Evolutionary conservation across 2,797 vertebrate genomes (phyloP), one percentile per base, ranked within the genome.

Genomic region (Acestrorhynchus altus): DNA sequence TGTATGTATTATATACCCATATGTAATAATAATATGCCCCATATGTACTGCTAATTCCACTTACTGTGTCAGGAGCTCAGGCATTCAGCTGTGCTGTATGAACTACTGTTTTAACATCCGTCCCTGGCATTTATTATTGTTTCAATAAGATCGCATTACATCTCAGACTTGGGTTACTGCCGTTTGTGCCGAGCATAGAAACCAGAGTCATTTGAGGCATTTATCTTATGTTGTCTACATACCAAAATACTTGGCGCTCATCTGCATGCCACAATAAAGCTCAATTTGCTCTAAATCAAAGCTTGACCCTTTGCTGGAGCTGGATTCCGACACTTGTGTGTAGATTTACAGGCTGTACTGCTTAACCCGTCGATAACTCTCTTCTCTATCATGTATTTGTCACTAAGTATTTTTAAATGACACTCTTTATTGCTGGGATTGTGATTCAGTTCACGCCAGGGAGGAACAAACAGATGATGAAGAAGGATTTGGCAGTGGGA

Each of bases 41-140:
- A 66, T 7, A 44, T 20, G 26, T 47, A 24, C 13, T 39, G 26
- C 16, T 40, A 24, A 35, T 39, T 66, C 22, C 71, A 80, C 78
- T 61, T 15, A 64, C 59, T 81, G 76, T 49, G 66, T 67, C 35
- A 64, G 42, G 28, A 57, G 56, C 47, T 7, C 24, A 61, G 75
- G 40, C 20, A 8, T 63, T 76, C 78, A 84, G 83, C 81, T 86
- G 83, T 61, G 57, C 54, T 8, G 15, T 52, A 77, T 85, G 78
- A 83, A 81, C 82, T 82, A 84, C 83, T 76, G 85, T 81, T 81
- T 73, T 75, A 54, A 69, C 42, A 75, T 74, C 46, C 18, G 54
- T 54, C 74, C 74, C 71, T 52, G 35, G 52, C 75, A 39, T 83
- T 81, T 84, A 84, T 81, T 78, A 57, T 54, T 49, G 24, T 72